These are phyloP conservation scores for Solenopsis fugax DNA, from an alignment of 1,140 invertebrate genomes.

Conservation along the genomic window DNA sequence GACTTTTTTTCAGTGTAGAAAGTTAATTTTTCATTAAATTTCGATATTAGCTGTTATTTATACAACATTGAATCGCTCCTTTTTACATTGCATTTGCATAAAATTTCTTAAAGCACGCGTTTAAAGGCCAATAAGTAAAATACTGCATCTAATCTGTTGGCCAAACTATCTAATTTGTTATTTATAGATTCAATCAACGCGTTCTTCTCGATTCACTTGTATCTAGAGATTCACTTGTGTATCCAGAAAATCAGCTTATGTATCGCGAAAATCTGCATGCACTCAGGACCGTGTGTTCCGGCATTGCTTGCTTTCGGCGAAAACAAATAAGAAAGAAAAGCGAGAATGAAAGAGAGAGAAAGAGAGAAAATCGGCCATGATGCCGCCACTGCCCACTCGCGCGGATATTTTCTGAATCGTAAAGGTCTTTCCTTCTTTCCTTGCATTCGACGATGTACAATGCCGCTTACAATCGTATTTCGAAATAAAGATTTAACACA, in stretches of 20 bases:
- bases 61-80: background rate
- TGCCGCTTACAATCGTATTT: slow-evolving; percentile 23
- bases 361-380: background rate
- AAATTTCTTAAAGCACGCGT: background rate
- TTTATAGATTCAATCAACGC: slow-evolving; percentile 13
- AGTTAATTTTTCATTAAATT: background rate
- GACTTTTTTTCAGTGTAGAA: too few species aligned
- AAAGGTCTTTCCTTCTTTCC: background rate
- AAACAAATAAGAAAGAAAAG: slow-evolving; percentile 10
- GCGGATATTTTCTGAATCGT: slow-evolving; percentile 52
- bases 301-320: background rate
- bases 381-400: slow-evolving; percentile 7
- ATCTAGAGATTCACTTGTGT: background rate
- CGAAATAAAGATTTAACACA: slow-evolving; percentile 2
- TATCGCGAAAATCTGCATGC: slow-evolving; percentile 7
- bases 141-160: slow-evolving; percentile 17
- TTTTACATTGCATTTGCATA: background rate
- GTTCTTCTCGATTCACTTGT: background rate
- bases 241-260: background rate
- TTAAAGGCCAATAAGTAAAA: background rate
- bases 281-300: background rate
- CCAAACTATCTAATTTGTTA: background rate
- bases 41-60: background rate
- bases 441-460: background rate
- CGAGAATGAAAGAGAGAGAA: background rate